Base-by-base conservation (phyloP, 2,797 vertebrate genomes). In the Enteromius trimaculatus region DNA sequence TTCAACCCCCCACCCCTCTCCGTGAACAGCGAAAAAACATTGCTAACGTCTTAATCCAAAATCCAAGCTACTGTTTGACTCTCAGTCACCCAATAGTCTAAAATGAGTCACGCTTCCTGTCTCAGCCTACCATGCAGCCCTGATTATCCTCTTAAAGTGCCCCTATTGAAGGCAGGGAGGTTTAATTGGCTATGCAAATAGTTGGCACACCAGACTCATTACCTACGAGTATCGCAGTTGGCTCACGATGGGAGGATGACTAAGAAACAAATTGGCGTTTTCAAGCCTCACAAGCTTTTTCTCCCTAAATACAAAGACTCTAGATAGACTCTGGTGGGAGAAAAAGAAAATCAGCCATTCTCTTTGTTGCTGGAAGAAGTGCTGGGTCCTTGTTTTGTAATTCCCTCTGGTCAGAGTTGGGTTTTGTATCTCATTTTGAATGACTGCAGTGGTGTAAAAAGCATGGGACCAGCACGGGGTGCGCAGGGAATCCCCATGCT, bases 131-230 rank as follows among this genome's bases (percentile, higher is more conserved):
- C 47, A 60, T 75, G 58, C 82, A 77, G 16, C 26, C 69, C 37
- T 71, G 86, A 87, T 90, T 88, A 89, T 91, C 89, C 86, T 90
- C 86, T 88, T 86, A 86, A 85, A 79, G 87, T 81, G 60, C 80
- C 88, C 77, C 80, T 74, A 68, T 82, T 88, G 84, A 89, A 88
- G 80, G 76, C 70, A 87, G 76, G 84, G 80, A 83, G 58, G 86
- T 91, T 92, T 93, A 92, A 94, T 91, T 92, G 92, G 91, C 88
- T 89, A 90, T 90, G 88, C 86, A 81, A 84, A 70, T 75, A 82
- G 77, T 89, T 83, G 53, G 82, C 77, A 84, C 79, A 90, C 89
- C 86, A 89, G 84, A 23, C 75, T 87, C 85, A 90, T 90, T 88
- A 88, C 85, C 86, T 79, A 49, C 37, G 37, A 51, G 87, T 82